Conservation (phyloP, 2,888 invertebrate species). For the Rotaria magnacalcarata region DNA sequence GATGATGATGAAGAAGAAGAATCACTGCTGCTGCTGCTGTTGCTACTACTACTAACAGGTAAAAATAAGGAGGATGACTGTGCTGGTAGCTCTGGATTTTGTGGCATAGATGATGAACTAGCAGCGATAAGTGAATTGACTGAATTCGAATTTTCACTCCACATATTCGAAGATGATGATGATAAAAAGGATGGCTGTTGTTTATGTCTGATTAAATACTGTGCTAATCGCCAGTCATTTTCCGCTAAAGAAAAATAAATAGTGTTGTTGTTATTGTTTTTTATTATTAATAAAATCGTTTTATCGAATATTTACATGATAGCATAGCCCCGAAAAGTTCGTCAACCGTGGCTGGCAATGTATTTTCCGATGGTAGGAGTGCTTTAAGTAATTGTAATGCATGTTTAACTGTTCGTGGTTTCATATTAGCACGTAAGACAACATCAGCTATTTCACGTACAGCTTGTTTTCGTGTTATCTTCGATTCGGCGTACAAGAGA, state of each 20-base stretch:
- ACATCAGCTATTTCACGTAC: constrained; percentile 24
- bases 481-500: neutral
- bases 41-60: neutral
- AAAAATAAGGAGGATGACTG: neutral
- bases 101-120: neutral
- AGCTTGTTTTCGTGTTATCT: constrained; percentile 18
- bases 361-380: neutral
- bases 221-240: constrained; percentile 17
- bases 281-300: too few species aligned
- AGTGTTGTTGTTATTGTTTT: neutral
- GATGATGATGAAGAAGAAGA: neutral
- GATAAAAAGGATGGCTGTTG: neutral
- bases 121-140: neutral
- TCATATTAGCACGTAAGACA: constrained; percentile 1
- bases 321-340: constrained; percentile 7
- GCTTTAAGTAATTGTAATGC: neutral
- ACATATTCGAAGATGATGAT: neutral
- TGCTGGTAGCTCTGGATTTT: neutral
- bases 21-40: too few species aligned
- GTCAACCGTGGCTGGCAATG: neutral
- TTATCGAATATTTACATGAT: neutral
- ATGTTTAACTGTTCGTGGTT: constrained; percentile 3
- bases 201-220: constrained; percentile 12
- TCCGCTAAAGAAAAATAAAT: neutral
- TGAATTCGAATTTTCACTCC: neutral